Conservation (phyloP, 2,888 invertebrate genomes). For the Xestia ashworthii region DNA sequence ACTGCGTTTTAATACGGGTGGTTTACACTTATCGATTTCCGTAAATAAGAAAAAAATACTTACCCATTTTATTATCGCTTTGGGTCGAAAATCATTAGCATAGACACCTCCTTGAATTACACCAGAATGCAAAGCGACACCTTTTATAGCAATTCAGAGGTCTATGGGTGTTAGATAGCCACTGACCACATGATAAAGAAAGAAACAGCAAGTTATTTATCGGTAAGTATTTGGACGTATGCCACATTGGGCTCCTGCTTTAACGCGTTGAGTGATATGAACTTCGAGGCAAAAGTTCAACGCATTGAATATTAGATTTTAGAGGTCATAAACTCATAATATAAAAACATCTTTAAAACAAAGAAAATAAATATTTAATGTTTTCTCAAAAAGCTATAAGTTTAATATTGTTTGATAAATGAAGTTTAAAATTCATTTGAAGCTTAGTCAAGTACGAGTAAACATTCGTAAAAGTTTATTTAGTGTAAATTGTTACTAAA, state of each 20-base stretch:
- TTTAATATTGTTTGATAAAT: constrained; percentile 21
- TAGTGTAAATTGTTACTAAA: constrained; percentile 8
- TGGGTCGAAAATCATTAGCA: too few species aligned
- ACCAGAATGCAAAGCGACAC: too few species aligned
- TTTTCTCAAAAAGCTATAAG: not conserved
- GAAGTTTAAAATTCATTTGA: constrained; percentile 14
- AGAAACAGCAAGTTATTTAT: not conserved
- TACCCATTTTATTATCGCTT: too few species aligned
- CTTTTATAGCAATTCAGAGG: too few species aligned
- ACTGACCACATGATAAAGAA: too few species aligned
- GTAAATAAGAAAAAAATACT: too few species aligned
- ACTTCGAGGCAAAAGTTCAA: not conserved
- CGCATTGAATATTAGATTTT: not conserved
- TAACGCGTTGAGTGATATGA: not conserved
- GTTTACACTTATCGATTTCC: too few species aligned
- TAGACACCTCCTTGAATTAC: too few species aligned
- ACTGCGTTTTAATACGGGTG: too few species aligned
- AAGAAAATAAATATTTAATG: not conserved
- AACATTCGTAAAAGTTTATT: constrained; percentile 9
- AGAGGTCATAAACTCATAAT: not conserved
- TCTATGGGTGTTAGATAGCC: too few species aligned
- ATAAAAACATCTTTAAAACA: not conserved
- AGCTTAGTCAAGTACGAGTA: constrained; percentile 18
- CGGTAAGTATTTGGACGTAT: not conserved
- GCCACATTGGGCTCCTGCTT: too few species aligned